phyloP scores from a whole-genome alignment of 2,888 invertebrate species.

The Oeneis ivallda region DNA sequence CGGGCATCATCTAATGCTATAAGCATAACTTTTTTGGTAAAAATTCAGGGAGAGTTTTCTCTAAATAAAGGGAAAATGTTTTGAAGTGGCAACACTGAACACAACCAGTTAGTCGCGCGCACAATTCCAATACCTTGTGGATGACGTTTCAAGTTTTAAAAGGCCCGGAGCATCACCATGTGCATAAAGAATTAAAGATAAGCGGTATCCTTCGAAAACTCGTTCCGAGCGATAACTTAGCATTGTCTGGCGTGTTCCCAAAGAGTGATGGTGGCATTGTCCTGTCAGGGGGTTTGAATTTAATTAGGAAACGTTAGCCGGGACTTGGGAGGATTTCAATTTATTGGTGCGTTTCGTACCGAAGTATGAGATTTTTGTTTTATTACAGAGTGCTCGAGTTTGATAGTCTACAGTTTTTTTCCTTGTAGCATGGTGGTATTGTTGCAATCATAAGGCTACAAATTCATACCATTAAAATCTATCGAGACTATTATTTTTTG shows the following conservation, averaged over 20 bases:
- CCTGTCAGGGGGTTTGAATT: slow-evolving; percentile 27
- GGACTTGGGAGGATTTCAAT: slow-evolving; percentile 12
- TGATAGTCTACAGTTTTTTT: too few relatives aligned
- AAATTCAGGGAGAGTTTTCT: too few relatives aligned
- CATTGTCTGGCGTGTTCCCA: slow-evolving; percentile 61
- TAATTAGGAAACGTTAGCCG: slow-evolving; percentile 23
- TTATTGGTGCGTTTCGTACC: slow-evolving; percentile 8
- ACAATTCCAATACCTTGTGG: background rate
- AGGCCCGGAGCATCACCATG: slow-evolving; percentile 73
- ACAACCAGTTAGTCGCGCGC: background rate
- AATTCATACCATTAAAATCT: too few relatives aligned
- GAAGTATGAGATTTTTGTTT: background rate
- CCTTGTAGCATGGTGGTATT: too few relatives aligned
- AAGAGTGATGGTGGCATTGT: slow-evolving; percentile 39
- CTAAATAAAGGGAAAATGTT: too few relatives aligned
- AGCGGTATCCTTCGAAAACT: slow-evolving; percentile 78
- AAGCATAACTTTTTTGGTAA: too few relatives aligned
- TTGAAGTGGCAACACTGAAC: too few relatives aligned
- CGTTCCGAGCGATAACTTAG: slow-evolving; percentile 75
- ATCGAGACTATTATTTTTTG: too few relatives aligned
- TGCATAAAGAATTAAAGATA: slow-evolving; percentile 76
- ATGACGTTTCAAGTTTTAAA: background rate
- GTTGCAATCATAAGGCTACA: too few relatives aligned
- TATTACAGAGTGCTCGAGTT: too few relatives aligned
- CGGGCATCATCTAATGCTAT: too few relatives aligned